Conservation (phyloP, 1,140 invertebrate species). For the Tetramorium parvispinum region DNA sequence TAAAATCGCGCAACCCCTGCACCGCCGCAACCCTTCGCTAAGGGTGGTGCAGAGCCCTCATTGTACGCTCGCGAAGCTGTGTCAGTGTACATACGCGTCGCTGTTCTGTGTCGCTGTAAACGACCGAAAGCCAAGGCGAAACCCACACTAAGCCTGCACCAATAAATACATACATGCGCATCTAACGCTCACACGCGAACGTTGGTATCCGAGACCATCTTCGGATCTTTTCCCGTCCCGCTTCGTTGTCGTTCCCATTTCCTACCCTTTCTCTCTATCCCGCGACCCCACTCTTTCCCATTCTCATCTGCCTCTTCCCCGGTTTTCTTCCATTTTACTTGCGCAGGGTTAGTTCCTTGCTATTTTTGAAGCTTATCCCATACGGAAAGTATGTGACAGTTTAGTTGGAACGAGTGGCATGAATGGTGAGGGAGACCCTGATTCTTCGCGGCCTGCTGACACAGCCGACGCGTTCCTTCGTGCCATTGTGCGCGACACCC, state of each 20-base stretch:
- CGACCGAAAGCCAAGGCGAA: constrained; percentile 22
- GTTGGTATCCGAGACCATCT: constrained; percentile 31
- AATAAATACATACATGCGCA: constrained; percentile 32
- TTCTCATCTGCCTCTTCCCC: constrained; percentile 27
- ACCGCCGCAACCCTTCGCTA: constrained; percentile 48
- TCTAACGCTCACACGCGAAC: constrained; percentile 3
- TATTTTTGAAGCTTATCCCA: constrained; percentile 72
- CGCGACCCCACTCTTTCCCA: constrained; percentile 17
- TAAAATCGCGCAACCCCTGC: constrained; percentile 77
- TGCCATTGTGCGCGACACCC: constrained; percentile 70
- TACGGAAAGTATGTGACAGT: constrained; percentile 72
- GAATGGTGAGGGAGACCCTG: not conserved
- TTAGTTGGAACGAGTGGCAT: constrained; percentile 55
- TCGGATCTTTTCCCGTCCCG: constrained; percentile 19
- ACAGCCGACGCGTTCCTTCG: constrained; percentile 63
- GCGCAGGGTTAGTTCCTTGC: constrained; percentile 67
- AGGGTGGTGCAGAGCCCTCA: constrained; percentile 28
- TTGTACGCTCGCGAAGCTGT: constrained; percentile 23
- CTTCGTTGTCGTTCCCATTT: constrained; percentile 51
- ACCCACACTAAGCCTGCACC: constrained; percentile 4
- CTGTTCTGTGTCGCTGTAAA: not conserved
- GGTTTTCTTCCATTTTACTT: constrained; percentile 36
- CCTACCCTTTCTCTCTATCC: not conserved
- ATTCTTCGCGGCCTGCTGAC: constrained; percentile 62
- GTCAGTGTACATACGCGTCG: not conserved